Evolutionary conservation across 64 coral and sea anemone species (phyloP), one percentile per base, ranked within the genome.

Genomic region (Acropora yongei): DNA sequence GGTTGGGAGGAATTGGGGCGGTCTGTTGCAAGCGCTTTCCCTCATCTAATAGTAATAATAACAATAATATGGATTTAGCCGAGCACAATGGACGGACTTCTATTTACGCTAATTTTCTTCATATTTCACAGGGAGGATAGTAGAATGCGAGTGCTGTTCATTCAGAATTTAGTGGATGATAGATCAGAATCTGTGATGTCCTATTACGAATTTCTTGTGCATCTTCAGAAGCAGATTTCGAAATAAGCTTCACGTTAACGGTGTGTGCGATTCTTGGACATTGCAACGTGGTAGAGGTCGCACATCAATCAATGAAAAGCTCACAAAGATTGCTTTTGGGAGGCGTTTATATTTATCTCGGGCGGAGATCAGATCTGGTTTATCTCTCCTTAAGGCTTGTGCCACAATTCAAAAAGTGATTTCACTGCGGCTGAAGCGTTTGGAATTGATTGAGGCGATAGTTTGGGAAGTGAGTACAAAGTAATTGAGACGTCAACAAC

Each of bases 131-230:
- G 94, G 73, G 94, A 99, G 57, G 91, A 99, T 72, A 93, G 97
- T 19, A 88, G 91, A 4, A 83, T 86, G 83, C 79, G 94, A 53
- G 78, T 88, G 50, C 57, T 93, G 55, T 99, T 99, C 84, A 79
- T 99, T 49, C 92, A 94, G 3, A 90, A 96, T 58, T 60, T 96
- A 60, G 90, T 98, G 81, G 93, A 98, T 58, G 96, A 98, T 73
- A 84, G 96, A 77, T 88, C 96, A n/a, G 96, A 98, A 43, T 98
- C 96, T n/a, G 93, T 98, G 30, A 98, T 98, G 96, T 98, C 96
- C 1, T 98, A 98, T 51, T 95, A 98, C 51, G 96, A 98, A 49
- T 98, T 91, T 76, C 77, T 98, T 40, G 90, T 95, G 8, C 96
- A 98, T 77, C 81, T 98, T 72, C 96, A 98, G 87, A 81, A 94